phyloP scores from a whole-genome alignment of 64 coral and sea anemone genomes.

The Stichodactyla mertensii region DNA sequence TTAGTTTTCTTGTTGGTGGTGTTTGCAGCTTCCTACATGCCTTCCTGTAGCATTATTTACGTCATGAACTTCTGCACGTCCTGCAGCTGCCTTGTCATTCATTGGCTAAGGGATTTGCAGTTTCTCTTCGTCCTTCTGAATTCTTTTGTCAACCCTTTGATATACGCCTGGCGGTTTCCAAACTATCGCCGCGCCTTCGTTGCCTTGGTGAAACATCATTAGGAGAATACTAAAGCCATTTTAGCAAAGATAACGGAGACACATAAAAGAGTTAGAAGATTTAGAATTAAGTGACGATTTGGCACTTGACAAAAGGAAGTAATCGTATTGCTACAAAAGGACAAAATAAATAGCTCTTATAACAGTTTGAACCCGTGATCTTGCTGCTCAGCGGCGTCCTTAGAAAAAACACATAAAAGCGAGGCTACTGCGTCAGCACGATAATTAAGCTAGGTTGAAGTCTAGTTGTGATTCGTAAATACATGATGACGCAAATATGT shows the following conservation, averaged over 20 bases:
- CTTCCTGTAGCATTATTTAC: conserved; percentile 53
- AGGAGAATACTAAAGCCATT: not conserved
- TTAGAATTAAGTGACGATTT: not conserved
- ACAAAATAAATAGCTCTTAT: no score
- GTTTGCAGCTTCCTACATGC: conserved; percentile 55
- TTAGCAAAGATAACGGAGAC: no score
- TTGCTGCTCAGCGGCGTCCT: no score
- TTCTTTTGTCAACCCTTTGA: conserved; percentile 44
- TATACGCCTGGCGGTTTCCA: conserved; percentile 54
- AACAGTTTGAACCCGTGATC: no score
- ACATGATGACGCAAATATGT: no score
- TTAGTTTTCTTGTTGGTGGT: conserved; percentile 64
- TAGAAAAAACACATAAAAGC: no score
- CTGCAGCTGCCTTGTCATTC: conserved; percentile 54
- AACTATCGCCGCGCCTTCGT: conserved; percentile 25
- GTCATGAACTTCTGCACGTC: conserved; percentile 51
- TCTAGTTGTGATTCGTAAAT: no score
- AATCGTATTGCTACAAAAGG: no score
- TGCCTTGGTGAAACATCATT: not conserved
- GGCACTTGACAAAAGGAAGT: not conserved
- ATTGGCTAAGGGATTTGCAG: conserved; percentile 60
- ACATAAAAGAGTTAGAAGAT: not conserved
- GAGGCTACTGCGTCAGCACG: no score
- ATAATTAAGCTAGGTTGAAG: no score
- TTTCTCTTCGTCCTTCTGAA: conserved; percentile 45